phyloP scores from a whole-genome alignment of 1,140 invertebrate genomes.

The Metopolophium dirhodum region DNA sequence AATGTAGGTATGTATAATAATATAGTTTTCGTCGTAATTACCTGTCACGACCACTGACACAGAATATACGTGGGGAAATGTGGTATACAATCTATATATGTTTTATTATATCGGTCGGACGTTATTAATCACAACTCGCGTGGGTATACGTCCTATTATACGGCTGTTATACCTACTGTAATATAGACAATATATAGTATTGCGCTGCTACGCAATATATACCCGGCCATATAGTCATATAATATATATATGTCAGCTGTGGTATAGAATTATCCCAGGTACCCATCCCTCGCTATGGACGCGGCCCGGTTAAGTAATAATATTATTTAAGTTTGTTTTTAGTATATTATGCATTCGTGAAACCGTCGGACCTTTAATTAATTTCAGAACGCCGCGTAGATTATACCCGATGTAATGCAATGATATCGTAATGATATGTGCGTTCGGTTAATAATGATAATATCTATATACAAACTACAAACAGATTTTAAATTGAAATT shows the following conservation, averaged over 20 bases:
- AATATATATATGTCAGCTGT: neutral
- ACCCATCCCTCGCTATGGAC: neutral
- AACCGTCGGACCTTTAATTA: neutral
- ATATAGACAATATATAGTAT: neutral
- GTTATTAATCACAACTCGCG: neutral
- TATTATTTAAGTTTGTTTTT: slow-evolving; percentile 9
- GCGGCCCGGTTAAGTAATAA: neutral
- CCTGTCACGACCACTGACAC: neutral
- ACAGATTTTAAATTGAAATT: slow-evolving; percentile 18
- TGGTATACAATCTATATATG: too few species aligned
- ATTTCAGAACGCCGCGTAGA: neutral
- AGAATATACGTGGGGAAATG: neutral
- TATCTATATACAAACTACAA: neutral
- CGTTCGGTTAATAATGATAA: neutral
- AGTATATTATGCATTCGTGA: neutral
- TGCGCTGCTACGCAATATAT: neutral
- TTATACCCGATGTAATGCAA: neutral
- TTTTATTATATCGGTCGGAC: neutral
- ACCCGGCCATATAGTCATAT: neutral
- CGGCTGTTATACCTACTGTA: too few species aligned
- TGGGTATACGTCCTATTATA: neutral
- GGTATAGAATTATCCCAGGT: neutral
- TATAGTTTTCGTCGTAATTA: neutral
- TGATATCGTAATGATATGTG: neutral
- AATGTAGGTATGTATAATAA: neutral